Base-by-base conservation (phyloP, 2,797 vertebrate species). In the Spinus olivaceus region DNA sequence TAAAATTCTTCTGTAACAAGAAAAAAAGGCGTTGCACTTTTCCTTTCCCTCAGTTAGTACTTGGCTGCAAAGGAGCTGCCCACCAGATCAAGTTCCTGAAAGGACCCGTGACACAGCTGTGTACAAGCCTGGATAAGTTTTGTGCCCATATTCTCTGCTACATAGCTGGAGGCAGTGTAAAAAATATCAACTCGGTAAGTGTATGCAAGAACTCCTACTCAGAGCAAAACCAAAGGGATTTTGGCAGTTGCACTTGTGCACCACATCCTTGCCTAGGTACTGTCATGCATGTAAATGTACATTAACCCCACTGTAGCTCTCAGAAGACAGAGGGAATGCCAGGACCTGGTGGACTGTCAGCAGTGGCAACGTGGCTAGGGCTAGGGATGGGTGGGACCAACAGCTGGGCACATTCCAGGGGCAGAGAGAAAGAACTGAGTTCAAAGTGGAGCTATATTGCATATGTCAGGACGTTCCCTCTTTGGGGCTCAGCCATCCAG, bases 171-270 rank as follows among this genome's bases (percentile, higher is more conserved):
- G 78, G 79, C 32, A 86, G 35, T 16, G 22, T 73, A 9, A 81
- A 88, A 79, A 97, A 97, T 49, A 30, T 94, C 54, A 96, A 97
- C 50, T 46, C 46, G 0, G 97, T 97, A 67, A 85, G 96, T 74
- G 60, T 18, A 8, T 4, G 20, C 41, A 76, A 61, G 20, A 81
- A 41, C 18, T 63, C 22, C 27, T 49, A 11, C 37, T 70, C 51
- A 39, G 28, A 66, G 53, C 47, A 67, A 50, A 74, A 76, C 39
- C 30, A 7, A 70, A 47, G 15, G 39, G 14, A 49, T 72, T 69
- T 59, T 30, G 42, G 44, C 76, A 59, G 33, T 9, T 65, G 37
- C 6, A 4, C 20, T 53, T 50, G 6, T 59, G 25, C 5, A 8
- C 9, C 24, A 5, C 28, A 3, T 37, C 33, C 41, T 67, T 56